These are phyloP conservation scores for Acanthis flammea DNA, from an alignment of 2,797 vertebrate genomes.

Conservation along the genomic window DNA sequence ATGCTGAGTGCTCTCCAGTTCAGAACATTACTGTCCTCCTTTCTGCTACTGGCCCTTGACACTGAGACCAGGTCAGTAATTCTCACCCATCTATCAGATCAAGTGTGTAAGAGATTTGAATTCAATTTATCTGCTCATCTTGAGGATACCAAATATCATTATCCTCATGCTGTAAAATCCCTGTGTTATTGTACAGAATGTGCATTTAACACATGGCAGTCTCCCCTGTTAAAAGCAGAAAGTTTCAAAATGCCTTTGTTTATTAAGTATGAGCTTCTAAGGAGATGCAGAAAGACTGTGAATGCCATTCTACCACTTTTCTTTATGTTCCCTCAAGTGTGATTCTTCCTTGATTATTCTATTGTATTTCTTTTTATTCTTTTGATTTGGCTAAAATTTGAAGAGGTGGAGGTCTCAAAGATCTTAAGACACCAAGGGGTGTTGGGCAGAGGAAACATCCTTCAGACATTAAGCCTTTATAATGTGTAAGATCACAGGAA, in stretches of 20 bases:
- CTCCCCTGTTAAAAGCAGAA: background rate
- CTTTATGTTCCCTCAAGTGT: background rate
- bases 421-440: background rate
- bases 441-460: background rate
- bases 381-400: background rate
- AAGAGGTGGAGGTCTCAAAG: background rate
- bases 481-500: background rate
- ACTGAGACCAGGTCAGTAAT: background rate
- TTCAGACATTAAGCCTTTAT: background rate
- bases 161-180: background rate
- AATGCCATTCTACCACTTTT: background rate
- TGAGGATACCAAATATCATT: background rate
- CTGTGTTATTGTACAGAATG: fast-evolving
- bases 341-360: background rate
- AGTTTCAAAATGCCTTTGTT: background rate
- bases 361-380: background rate
- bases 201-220: background rate
- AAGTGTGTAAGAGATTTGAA: background rate
- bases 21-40: background rate
- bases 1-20: background rate
- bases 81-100: background rate
- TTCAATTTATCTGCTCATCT: background rate
- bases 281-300: background rate
- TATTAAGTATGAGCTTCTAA: background rate
- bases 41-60: background rate